These are phyloP conservation scores for Hylomyscus alleni DNA, from an alignment of 2,797 vertebrate genomes.

Conservation along the genomic window DNA sequence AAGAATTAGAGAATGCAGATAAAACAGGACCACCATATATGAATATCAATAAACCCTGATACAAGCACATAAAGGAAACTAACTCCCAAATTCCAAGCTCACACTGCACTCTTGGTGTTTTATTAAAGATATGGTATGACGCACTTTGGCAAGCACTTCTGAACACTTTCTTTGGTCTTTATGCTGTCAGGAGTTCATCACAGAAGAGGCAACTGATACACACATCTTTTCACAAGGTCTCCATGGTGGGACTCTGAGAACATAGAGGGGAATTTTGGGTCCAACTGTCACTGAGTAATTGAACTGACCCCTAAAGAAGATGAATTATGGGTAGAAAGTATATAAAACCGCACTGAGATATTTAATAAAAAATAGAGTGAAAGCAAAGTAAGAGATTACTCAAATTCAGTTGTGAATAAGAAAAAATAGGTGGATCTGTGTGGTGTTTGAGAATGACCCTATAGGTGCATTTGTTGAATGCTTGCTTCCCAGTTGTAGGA, in stretches of 20 bases:
- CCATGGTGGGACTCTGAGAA: background rate
- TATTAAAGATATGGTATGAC: background rate
- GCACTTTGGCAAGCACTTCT: background rate
- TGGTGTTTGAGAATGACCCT: background rate
- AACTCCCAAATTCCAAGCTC: background rate
- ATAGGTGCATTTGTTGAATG: background rate
- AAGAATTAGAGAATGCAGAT: background rate
- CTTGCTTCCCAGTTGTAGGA: background rate
- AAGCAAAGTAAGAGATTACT: background rate
- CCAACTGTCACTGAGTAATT: background rate
- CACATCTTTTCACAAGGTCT: background rate
- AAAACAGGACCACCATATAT: background rate
- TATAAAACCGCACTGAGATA: background rate
- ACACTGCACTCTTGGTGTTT: background rate
- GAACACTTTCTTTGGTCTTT: background rate
- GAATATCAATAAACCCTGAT: background rate
- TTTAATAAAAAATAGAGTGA: background rate
- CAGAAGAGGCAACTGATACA: background rate
- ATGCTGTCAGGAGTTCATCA: background rate
- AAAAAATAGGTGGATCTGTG: background rate
- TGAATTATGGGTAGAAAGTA: background rate
- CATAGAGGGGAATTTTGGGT: background rate
- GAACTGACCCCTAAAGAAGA: background rate
- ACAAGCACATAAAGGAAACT: background rate
- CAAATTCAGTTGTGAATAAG: constrained; percentile 13